Base-by-base conservation (phyloP, 2,888 invertebrate species). In the Ophioninae sp. region DNA sequence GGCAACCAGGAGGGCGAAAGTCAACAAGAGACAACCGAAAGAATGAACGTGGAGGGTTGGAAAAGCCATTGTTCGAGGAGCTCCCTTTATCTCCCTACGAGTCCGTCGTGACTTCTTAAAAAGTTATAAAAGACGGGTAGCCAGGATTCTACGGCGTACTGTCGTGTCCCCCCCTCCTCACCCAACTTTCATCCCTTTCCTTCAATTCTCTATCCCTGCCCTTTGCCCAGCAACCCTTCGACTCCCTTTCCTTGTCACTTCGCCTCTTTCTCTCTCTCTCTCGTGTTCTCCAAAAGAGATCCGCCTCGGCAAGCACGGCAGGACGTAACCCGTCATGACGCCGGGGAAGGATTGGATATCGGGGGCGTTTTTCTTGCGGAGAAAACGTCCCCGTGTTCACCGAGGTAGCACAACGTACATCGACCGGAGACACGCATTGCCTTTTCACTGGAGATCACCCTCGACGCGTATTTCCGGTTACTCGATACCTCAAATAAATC, bases 21-120 rank as follows among this genome's bases (percentile, higher is more conserved):
- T 71, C 81, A 77, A 81, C 82, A 81, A 65, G 75, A 85, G 67
- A 78, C 79, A 84, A 87, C 56, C 73, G 71, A 79, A 76, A 77
- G 69, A 74, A 76, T 76, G 71, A 71, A 78, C 65, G 74, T 69
- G 73, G 82, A 81, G 78, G 85, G 86, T 86, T 88, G 88, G 85
- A 88, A 87, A 86, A 86, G 87, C 89, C 88, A 91, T 91, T 91
- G 90, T 90, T 87, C 87, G 87, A 88, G 89, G 51, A 80, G 80
- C 64, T 83, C 78, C 81, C 75, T 69, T 65, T 72, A 67, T 87
- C 88, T 90, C 88, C 84, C 87, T 87, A 87, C 79, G 88, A 90
- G 88, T 91, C 91, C 89, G 88, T 88, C 87, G 88, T 87, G 89
- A 89, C 90, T 90, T 90, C 88, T 89, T 87, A 88, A 88, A 90